Evolutionary conservation across 2,113 vertebrate genomes (phyloP).

Genomic region (Sturnira hondurensis): DNA sequence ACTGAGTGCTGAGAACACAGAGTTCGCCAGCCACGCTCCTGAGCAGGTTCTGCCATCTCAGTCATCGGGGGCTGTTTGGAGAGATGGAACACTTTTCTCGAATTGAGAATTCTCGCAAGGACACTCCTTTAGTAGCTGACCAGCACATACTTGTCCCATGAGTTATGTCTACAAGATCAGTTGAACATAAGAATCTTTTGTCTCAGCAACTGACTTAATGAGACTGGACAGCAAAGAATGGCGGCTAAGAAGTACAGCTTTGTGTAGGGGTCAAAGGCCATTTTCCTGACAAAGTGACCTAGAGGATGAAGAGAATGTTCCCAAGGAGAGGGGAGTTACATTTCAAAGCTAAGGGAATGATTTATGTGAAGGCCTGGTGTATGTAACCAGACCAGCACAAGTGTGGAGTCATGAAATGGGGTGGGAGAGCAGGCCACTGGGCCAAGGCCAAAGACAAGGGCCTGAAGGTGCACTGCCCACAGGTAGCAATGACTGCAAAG

Average conservation of each 20-base stretch:
- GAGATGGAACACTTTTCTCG: not conserved
- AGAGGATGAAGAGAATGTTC: not conserved
- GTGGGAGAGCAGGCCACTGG: not conserved
- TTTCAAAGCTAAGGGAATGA: not conserved
- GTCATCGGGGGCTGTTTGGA: not conserved
- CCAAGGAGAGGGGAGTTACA: not conserved
- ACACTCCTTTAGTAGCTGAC: not conserved
- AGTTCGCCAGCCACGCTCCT: not conserved
- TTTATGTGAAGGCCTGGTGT: not conserved
- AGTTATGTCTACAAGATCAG: not conserved
- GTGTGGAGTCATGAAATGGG: not conserved
- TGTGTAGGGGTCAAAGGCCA: not conserved
- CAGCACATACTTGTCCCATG: not conserved
- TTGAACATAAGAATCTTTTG: not conserved
- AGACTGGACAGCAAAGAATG: not conserved
- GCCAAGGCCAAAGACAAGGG: not conserved
- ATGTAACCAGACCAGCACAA: not conserved
- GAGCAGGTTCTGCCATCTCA: not conserved
- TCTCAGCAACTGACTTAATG: not conserved
- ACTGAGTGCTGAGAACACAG: not conserved
- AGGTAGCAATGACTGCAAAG: not conserved
- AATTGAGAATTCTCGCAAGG: not conserved
- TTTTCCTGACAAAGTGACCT: not conserved
- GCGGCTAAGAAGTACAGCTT: not conserved
- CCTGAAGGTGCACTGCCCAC: too few relatives aligned